These are phyloP conservation scores for Dinocampus coccinellae DNA, from an alignment of 2,888 invertebrate genomes.

Conservation along the genomic window DNA sequence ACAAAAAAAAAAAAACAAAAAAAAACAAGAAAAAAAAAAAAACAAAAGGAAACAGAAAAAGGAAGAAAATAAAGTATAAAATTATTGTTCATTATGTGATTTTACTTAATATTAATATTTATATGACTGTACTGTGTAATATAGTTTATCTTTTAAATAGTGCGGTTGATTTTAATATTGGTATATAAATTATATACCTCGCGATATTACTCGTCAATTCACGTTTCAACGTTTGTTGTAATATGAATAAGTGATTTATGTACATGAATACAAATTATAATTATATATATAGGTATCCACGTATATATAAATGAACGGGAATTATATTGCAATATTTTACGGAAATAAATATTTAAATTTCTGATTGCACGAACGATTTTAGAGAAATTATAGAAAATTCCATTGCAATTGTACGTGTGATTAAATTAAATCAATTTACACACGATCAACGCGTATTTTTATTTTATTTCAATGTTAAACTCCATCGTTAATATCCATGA, in stretches of 20 bases:
- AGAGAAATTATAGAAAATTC: too few species aligned
- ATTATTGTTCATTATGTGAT: too few species aligned
- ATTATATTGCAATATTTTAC: too few species aligned
- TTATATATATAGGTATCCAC: not conserved
- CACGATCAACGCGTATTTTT: not conserved
- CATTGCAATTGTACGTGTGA: too few species aligned
- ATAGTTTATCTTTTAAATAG: not conserved
- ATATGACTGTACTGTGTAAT: not conserved
- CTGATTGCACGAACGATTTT: too few species aligned
- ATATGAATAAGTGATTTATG: not conserved
- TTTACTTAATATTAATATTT: not conserved
- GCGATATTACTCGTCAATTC: not conserved
- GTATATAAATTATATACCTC: not conserved
- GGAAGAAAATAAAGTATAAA: too few species aligned
- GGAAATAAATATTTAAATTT: too few species aligned
- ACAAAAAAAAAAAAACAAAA: too few species aligned
- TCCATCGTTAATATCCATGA: not conserved
- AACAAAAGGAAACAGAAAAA: too few species aligned
- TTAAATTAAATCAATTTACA: not conserved
- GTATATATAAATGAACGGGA: not conserved
- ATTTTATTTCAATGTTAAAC: not conserved
- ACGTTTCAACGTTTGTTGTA: not conserved
- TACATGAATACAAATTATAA: not conserved
- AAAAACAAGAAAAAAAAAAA: too few species aligned
- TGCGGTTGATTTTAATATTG: not conserved